Evolutionary conservation across 2,797 vertebrate genomes (phyloP).

Genomic region (Pachyuromys duprasi): DNA sequence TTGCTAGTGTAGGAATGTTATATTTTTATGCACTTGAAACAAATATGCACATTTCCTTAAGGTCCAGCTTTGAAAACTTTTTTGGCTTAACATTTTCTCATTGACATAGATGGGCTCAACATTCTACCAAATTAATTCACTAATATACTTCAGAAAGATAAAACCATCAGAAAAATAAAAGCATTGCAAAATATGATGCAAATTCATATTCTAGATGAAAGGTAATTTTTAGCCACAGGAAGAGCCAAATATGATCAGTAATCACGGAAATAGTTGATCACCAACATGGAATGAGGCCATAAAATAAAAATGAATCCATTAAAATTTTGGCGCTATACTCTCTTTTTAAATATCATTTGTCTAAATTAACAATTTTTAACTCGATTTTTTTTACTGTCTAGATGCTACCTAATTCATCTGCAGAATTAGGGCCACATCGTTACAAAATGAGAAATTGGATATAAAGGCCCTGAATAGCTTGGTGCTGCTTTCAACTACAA

Average conservation of each 20-base stretch:
- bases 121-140: slow-evolving; percentile 25
- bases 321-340: slow-evolving; percentile 40
- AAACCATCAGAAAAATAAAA: slow-evolving; percentile 42
- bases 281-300: slow-evolving; percentile 25
- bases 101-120: background rate
- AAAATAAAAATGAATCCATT: slow-evolving; percentile 69
- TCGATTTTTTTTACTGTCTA: slow-evolving; percentile 56
- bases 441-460: slow-evolving; percentile 58
- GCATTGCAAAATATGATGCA: background rate
- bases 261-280: slow-evolving; percentile 54
- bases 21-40: slow-evolving; percentile 31
- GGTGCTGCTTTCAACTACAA: slow-evolving; percentile 63
- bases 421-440: slow-evolving; percentile 5
- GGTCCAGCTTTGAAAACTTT: background rate
- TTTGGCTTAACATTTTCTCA: slow-evolving; percentile 46
- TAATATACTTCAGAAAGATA: slow-evolving; percentile 44
- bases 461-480: background rate
- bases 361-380: slow-evolving; percentile 68
- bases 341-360: slow-evolving; percentile 74
- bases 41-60: background rate
- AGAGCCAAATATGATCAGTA: slow-evolving; percentile 55
- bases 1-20: slow-evolving; percentile 8
- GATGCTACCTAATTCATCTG: slow-evolving; percentile 61
- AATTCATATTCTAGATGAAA: slow-evolving; percentile 37
- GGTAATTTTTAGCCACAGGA: slow-evolving; percentile 56